A percentile compares a stretch with the other conserved stretches of the same genome.
Conservation (phyloP, 2,113 vertebrate species). For the Percopsis transmontana region DNA sequence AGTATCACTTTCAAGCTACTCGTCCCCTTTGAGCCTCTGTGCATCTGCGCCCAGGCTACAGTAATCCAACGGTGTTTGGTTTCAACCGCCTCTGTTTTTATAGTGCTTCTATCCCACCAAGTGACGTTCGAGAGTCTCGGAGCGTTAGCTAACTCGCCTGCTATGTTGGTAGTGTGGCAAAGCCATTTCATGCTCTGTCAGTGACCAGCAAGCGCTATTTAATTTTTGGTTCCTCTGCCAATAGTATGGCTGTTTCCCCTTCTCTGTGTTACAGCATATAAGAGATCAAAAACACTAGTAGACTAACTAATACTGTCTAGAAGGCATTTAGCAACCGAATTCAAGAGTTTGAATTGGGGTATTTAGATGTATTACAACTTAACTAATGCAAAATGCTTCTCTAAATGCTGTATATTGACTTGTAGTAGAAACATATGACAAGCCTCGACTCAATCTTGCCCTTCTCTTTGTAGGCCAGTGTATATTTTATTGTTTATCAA, state of each 20-base stretch:
- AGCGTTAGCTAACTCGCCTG: slow-evolving; percentile 57
- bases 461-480: too few relatives aligned
- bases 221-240: slow-evolving; percentile 19
- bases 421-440: background rate
- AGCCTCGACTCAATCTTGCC: too few relatives aligned
- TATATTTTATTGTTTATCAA: too few relatives aligned
- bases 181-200: slow-evolving; percentile 57
- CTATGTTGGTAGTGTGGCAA: slow-evolving; percentile 62
- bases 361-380: slow-evolving; percentile 37
- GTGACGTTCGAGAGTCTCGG: slow-evolving; percentile 42
- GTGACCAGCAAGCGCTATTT: slow-evolving; percentile 37
- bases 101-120: slow-evolving; percentile 42
- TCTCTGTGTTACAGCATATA: too few relatives aligned
- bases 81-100: slow-evolving; percentile 64
- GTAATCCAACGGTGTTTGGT: slow-evolving; percentile 71
- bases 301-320: too few relatives aligned
- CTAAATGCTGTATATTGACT: background rate
- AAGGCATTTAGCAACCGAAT: too few relatives aligned
- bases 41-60: slow-evolving; percentile 55
- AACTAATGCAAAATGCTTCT: slow-evolving; percentile 10
- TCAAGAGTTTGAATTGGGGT: slow-evolving; percentile 13
- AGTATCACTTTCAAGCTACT: slow-evolving; percentile 41
- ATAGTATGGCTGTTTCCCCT: slow-evolving; percentile 28
- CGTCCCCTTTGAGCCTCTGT: slow-evolving; percentile 48
- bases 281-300: too few relatives aligned